Percentiles rank a stretch among this genome's conserved stretches.
Conservation (phyloP, 1,140 invertebrate species). For the Cotesia chilonis region DNA sequence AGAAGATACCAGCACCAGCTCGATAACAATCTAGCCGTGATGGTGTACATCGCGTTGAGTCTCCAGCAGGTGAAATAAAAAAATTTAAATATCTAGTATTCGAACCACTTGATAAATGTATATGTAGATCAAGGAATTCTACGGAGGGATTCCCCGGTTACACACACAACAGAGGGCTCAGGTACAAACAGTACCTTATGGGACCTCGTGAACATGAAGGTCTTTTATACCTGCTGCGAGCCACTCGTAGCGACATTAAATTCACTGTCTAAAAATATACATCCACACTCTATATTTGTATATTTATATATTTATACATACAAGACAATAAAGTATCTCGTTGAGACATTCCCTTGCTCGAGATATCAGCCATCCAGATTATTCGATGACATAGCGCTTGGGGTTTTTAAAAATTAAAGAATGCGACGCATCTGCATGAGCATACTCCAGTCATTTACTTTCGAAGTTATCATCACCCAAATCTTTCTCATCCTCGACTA, state of each 20-base stretch:
- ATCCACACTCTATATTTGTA: background rate
- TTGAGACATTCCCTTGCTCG: constrained; percentile 35
- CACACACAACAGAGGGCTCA: background rate
- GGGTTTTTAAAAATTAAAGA: constrained; percentile 29
- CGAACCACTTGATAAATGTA: too few species aligned
- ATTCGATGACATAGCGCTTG: constrained; percentile 36
- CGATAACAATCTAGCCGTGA: too few species aligned
- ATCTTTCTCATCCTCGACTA: constrained; percentile 21
- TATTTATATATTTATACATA: background rate
- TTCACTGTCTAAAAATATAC: background rate
- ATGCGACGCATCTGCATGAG: constrained; percentile 33
- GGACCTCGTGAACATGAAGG: background rate
- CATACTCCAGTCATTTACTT: constrained; percentile 36
- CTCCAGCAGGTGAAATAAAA: too few species aligned
- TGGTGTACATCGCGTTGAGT: too few species aligned
- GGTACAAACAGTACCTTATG: constrained; percentile 7
- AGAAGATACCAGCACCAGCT: too few species aligned
- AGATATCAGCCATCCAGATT: constrained; percentile 39
- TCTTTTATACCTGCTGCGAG: constrained; percentile 23
- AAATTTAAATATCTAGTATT: too few species aligned
- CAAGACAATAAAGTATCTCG: constrained; percentile 1
- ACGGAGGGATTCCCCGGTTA: too few species aligned
- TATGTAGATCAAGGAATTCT: too few species aligned
- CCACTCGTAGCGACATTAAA: background rate
- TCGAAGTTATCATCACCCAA: constrained; percentile 20